Evolutionary conservation across 2,113 vertebrate species (phyloP), one percentile per base, ranked within the genome.

Genomic region (Heterocephalus glaber): DNA sequence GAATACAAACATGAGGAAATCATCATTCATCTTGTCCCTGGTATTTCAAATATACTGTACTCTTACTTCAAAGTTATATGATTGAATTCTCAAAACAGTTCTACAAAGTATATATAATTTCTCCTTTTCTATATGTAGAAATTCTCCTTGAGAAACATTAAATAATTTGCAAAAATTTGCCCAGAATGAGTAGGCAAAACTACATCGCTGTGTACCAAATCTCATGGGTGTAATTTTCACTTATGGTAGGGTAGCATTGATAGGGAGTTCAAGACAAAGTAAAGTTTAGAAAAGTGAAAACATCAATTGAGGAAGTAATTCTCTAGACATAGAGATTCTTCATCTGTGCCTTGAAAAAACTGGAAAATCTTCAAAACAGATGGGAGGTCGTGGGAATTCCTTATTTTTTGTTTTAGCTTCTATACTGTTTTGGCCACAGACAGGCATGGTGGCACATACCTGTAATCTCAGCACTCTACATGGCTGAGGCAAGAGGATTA

Each of bases 361-460:
- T 86, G 47, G 5, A 17, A 77, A 65, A 86, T 82, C 9, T 56
- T 94, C 44, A 58, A 90, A 90, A 68, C 22, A 61, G 22, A 90
- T 84, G 26, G 38, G 20, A 76, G 3, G 10, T 60, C 8, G 84
- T 80, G 1, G 24, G 8, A 54, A 70, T 86, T 5, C 1, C 8
- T 95, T 93, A 6, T 8, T 65, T 94, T 26, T 20, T 94, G 1
- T 72, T 95, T 81, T 77, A 95, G 41, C 35, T 52, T 82, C 35
- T 93, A n/a, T 91, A 70, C 33, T 58, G 0, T 79, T 74, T 41
- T 82, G 35, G 6, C 11, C 28, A 52, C 8, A 79, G 30, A 16
- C 17, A 52, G 19, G 2, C 16, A 52, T 14, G 7, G 47, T 30
- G 16, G 26, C 2, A 17, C 72, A 76, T 13, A 30, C 26, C 1